These are phyloP conservation scores for Microchirus variegatus DNA, from an alignment of 2,797 vertebrate genomes.

Conservation along the genomic window DNA sequence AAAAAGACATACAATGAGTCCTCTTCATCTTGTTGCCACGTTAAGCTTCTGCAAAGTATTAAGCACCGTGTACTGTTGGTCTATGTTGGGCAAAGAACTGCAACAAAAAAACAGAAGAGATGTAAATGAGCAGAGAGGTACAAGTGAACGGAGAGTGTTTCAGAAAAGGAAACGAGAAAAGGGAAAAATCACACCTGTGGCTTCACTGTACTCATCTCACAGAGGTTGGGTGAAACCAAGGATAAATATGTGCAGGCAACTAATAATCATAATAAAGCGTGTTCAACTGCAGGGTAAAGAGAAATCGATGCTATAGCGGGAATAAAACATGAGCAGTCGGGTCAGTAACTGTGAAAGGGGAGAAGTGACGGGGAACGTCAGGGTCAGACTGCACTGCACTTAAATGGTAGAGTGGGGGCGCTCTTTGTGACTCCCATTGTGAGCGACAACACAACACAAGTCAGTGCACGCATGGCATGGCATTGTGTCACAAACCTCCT, in stretches of 20 bases:
- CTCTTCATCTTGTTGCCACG: constrained; percentile 41
- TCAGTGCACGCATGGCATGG: constrained; percentile 41
- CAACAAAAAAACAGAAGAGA: constrained; percentile 45
- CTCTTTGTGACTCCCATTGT: constrained; percentile 19
- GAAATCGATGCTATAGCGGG: constrained; percentile 13
- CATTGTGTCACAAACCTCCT: constrained; percentile 87
- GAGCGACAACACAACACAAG: constrained; percentile 54
- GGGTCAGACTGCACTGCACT: constrained; percentile 53
- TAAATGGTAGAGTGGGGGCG: constrained; percentile 35
- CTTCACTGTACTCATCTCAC: background rate
- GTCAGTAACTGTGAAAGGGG: constrained; percentile 15
- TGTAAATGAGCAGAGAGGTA: constrained; percentile 11
- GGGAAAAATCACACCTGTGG: constrained; percentile 4
- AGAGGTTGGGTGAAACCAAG: constrained; percentile 1
- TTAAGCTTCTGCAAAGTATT: constrained; percentile 28
- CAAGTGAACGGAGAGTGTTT: background rate
- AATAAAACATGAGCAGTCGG: constrained; percentile 3
- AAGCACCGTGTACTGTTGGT: constrained; percentile 17
- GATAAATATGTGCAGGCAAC: constrained; percentile 12
- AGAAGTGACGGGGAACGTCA: constrained; percentile 12
- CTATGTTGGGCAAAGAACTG: constrained; percentile 95
- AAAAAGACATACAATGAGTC: constrained; percentile 19
- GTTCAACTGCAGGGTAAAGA: background rate
- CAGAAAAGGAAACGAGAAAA: constrained; percentile 3
- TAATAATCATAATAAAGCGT: background rate